Evolutionary conservation across 2,797 vertebrate species (phyloP).

Genomic region (Aphelocoma californica): DNA sequence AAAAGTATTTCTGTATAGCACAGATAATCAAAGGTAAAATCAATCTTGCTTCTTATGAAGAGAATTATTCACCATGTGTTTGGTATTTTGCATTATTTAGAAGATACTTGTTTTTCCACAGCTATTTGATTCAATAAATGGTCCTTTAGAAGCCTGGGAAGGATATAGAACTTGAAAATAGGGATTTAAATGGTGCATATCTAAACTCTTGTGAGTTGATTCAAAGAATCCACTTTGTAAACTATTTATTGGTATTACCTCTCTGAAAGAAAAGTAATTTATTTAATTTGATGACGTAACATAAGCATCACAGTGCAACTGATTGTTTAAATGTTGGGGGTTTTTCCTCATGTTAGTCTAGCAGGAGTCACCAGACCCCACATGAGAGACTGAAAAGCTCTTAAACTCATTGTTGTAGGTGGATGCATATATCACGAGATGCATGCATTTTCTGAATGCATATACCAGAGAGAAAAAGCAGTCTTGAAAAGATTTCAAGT

Average conservation of each 20-base stretch:
- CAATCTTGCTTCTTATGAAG: slow-evolving; percentile 47
- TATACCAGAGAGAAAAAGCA: background rate
- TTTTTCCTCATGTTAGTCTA: background rate
- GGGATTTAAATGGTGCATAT: background rate
- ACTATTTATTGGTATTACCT: background rate
- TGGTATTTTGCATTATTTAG: slow-evolving; percentile 68
- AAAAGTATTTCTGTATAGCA: slow-evolving; percentile 47
- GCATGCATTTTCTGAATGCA: background rate
- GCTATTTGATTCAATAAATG: slow-evolving; percentile 49
- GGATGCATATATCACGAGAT: background rate
- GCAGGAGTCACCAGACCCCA: background rate
- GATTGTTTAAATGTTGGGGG: background rate
- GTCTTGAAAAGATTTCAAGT: background rate
- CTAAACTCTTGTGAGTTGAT: background rate
- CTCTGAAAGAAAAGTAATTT: background rate
- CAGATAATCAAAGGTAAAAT: slow-evolving; percentile 69
- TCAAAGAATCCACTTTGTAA: background rate
- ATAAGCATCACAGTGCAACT: background rate
- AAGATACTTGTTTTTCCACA: slow-evolving; percentile 28
- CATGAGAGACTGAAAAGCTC: background rate
- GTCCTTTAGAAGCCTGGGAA: background rate
- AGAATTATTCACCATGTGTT: slow-evolving; percentile 43
- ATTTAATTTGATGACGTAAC: background rate
- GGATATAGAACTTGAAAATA: background rate
- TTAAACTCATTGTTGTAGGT: background rate